phyloP scores from a whole-genome alignment of 2,113 vertebrate genomes.

The Perccottus glenii region DNA sequence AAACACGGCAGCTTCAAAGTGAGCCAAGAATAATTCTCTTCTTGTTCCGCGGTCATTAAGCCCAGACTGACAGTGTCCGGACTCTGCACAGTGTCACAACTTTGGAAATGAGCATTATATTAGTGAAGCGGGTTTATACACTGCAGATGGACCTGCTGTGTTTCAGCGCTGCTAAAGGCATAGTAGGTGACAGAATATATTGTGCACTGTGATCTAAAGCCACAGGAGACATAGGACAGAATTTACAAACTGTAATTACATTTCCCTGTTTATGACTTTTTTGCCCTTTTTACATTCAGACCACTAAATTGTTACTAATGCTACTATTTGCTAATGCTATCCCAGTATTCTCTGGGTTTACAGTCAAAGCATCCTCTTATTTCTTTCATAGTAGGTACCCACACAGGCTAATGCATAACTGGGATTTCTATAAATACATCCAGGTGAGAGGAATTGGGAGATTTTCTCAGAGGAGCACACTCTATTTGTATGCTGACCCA shows the following conservation, averaged over 20 bases:
- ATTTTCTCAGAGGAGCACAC: slow-evolving; percentile 1
- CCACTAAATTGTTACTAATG: too few species aligned
- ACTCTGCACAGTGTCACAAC: slow-evolving; percentile 26
- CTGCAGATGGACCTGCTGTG: background rate
- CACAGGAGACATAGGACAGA: too few species aligned
- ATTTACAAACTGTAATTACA: too few species aligned
- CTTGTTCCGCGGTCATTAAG: slow-evolving; percentile 26
- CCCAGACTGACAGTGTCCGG: slow-evolving; percentile 13
- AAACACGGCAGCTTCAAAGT: slow-evolving; percentile 7
- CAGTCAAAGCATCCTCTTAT: background rate
- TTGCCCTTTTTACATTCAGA: too few species aligned
- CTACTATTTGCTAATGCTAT: too few species aligned
- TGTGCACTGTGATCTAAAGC: background rate
- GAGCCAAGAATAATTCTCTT: slow-evolving; percentile 10
- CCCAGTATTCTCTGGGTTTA: too few species aligned
- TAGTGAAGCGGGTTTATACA: slow-evolving; percentile 15
- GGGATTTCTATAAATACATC: slow-evolving; percentile 27
- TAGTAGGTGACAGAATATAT: background rate
- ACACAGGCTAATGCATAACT: background rate
- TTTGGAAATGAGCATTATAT: slow-evolving; percentile 25
- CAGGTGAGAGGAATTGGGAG: background rate
- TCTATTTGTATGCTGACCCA: slow-evolving; percentile 34
- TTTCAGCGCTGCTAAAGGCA: background rate
- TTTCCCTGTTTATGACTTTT: too few species aligned
- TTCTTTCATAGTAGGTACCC: background rate